These are phyloP conservation scores for Lasioglossum figueresi DNA, from an alignment of 2,888 invertebrate genomes.

Conservation along the genomic window DNA sequence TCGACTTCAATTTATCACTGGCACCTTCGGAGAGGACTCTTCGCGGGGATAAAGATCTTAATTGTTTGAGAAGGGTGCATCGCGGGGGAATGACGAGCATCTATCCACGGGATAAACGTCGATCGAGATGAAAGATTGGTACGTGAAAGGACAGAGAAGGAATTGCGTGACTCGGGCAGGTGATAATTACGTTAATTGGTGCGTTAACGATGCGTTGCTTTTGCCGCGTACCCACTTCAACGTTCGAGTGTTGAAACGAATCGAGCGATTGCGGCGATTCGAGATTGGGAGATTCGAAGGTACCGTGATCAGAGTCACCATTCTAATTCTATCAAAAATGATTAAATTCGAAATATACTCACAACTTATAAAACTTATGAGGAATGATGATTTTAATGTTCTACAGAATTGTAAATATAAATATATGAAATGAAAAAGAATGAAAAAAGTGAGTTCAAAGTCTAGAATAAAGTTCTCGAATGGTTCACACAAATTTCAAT, in stretches of 20 bases:
- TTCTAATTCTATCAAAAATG: background rate
- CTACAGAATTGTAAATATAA: background rate
- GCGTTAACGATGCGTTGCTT: background rate
- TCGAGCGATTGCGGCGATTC: background rate
- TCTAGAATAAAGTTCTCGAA: background rate
- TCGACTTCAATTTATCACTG: conserved; percentile 23
- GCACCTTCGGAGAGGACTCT: background rate
- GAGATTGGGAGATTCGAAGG: background rate
- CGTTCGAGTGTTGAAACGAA: background rate
- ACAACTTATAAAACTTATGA: background rate
- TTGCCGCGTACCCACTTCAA: background rate
- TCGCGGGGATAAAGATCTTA: conserved; percentile 36
- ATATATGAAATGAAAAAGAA: too few species aligned
- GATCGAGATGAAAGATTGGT: conserved; percentile 2
- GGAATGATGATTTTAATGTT: too few species aligned
- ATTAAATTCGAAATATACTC: background rate
- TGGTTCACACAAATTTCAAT: background rate
- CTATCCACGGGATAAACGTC: background rate
- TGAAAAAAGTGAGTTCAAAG: background rate
- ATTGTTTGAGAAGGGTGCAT: conserved; percentile 37
- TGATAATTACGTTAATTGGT: conserved; percentile 6
- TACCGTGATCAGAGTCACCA: too few species aligned
- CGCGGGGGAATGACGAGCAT: background rate
- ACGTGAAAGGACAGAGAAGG: background rate
- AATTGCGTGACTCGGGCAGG: background rate